Conservation (phyloP, 2,797 vertebrate genomes). For the Xyrichtys novacula region DNA sequence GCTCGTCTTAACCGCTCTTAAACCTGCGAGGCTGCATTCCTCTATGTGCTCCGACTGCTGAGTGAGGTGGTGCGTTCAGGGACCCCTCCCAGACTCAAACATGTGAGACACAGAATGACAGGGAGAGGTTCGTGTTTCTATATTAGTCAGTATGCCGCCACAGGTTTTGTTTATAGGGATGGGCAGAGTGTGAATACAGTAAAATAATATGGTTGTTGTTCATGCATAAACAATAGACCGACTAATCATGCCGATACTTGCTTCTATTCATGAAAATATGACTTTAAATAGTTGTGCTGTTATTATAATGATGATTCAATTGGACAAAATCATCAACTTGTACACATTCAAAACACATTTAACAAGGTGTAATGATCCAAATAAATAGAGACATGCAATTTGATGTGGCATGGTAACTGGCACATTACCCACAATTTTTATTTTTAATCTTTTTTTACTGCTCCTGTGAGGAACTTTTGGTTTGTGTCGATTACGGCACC, state of each 20-base stretch:
- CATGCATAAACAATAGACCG: background rate
- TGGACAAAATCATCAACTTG: too few species aligned
- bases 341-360: too few species aligned
- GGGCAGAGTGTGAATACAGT: background rate
- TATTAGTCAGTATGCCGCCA: background rate
- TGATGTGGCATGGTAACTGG: too few species aligned
- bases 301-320: too few species aligned
- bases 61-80: slow-evolving; percentile 60
- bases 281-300: too few species aligned
- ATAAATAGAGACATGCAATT: too few species aligned
- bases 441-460: too few species aligned
- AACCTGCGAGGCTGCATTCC: slow-evolving; percentile 75
- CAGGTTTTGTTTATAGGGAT: background rate
- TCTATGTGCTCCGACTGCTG: slow-evolving; percentile 23
- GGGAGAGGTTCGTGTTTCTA: background rate
- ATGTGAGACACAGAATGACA: background rate
- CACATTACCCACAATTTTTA: too few species aligned
- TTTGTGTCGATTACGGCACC: too few species aligned
- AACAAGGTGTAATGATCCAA: too few species aligned
- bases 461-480: too few species aligned
- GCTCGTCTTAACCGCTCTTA: slow-evolving; percentile 30
- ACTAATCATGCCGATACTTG: background rate
- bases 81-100: slow-evolving; percentile 19
- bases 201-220: background rate
- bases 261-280: background rate